Evolutionary conservation across 2,113 vertebrate species (phyloP), one percentile per base, ranked within the genome.

Genomic region (Pristiophorus japonicus): DNA sequence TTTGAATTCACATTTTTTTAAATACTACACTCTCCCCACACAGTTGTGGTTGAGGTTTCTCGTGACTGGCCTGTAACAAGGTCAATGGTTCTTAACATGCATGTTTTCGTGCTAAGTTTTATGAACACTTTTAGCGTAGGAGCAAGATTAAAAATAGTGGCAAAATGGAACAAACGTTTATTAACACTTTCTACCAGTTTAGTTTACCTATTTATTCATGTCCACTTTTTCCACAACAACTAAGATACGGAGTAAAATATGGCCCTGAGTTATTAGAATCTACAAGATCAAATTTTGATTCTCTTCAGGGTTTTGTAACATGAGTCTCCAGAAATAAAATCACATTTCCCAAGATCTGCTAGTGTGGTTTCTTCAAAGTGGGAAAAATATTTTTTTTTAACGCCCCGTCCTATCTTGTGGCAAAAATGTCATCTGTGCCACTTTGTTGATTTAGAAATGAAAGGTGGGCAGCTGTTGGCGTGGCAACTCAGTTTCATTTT

Each of bases 401-500:
- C 55, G 88, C 88, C 95, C 51, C 38, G 65, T 88, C 91, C 27
- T 96, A 95, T 47, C 95, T 96, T 96, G 81, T 96, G 96, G 96
- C 96, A 97, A 98, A 97, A 97, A 97, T 81, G 97, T 98, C 97
- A 97, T 67, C 65, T 70, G 92, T 96, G 96, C 97, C 96, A 95
- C 96, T 96, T 96, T 96, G 93, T 96, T 97, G 97, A 97, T 97
- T 97, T 97, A 97, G 97, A 98, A 98, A 97, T 97, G 97, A 97
- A 97, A 97, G 96, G 96, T 96, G 96, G 97, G 97, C 97, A 96
- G 96, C 96, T 96, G 98, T 99, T 98, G 97, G 98, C 98, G 97
- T 96, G 97, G 98, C 96, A 97, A 99, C 98, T 59, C 96, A 97
- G 98, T 98, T 97, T 99, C 98, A 18, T 98, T 98, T 99, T 99